A percentile compares a stretch with the other conserved stretches of the same genome.
Evolutionary conservation across 2,113 vertebrate species (phyloP).

Genomic region (Suncus etruscus): DNA sequence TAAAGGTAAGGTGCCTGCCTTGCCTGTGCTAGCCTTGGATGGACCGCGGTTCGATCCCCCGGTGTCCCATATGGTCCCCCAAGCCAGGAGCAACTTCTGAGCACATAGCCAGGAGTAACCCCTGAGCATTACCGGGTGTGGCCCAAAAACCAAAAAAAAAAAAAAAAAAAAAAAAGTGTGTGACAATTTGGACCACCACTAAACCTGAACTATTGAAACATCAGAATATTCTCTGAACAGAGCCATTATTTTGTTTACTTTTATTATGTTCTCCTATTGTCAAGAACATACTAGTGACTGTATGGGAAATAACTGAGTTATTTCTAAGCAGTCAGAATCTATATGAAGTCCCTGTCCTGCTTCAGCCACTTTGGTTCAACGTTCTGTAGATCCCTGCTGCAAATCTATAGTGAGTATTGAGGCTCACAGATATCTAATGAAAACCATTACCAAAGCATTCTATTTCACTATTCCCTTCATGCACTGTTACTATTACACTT

Average conservation of each 20-base stretch:
- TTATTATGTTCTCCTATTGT: constrained; percentile 32
- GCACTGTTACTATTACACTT: background rate
- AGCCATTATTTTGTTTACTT: constrained; percentile 47
- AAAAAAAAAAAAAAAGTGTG: no score
- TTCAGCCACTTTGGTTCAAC: background rate
- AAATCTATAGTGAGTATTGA: background rate
- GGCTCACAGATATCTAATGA: background rate
- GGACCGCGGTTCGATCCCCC: no score
- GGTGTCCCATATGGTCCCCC: no score
- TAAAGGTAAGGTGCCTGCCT: no score
- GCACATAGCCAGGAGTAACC: no score
- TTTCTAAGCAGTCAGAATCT: background rate
- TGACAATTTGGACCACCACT: background rate
- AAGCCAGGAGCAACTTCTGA: no score
- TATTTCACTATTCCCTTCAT: no score
- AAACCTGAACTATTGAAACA: background rate
- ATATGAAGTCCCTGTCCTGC: background rate
- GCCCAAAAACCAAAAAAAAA: no score
- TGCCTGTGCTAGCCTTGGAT: no score
- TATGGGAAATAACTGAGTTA: background rate
- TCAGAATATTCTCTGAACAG: background rate
- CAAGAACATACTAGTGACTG: constrained; percentile 60
- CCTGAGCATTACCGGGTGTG: no score
- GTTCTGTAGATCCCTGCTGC: background rate
- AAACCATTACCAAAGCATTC: background rate